phyloP scores from a whole-genome alignment of 1,140 invertebrate genomes.

The Adelges cooleyi region DNA sequence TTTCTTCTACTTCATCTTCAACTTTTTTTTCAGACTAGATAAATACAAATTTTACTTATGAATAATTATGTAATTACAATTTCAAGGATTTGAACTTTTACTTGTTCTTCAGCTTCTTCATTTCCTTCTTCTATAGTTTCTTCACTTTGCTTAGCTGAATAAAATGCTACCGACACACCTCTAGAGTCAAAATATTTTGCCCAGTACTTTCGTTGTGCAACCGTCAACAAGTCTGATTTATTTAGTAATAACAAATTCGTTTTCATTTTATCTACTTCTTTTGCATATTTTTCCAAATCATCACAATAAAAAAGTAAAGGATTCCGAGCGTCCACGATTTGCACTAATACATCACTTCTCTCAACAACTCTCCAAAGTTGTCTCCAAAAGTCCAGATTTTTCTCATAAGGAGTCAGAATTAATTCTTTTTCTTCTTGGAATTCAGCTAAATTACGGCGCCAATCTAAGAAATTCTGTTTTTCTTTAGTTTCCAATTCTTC shows the following conservation, averaged over 20 bases:
- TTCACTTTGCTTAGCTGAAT: slow-evolving; percentile 57
- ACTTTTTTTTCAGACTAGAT: slow-evolving; percentile 29
- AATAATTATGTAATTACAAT: background rate
- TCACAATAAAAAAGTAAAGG: slow-evolving; percentile 85
- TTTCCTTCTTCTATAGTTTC: slow-evolving; percentile 39
- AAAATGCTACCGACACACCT: slow-evolving; percentile 64
- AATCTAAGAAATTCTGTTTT: slow-evolving; percentile 70
- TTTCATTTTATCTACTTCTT: slow-evolving; percentile 67
- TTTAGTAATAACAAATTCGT: slow-evolving; percentile 81
- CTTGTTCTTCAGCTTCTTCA: slow-evolving; percentile 35
- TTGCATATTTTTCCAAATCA: slow-evolving; percentile 89
- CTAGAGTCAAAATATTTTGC: slow-evolving; percentile 68
- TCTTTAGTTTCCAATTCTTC: slow-evolving; percentile 69
- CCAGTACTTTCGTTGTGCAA: slow-evolving; percentile 72
- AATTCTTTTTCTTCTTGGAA: slow-evolving; percentile 72
- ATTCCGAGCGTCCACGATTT: slow-evolving; percentile 95
- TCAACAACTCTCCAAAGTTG: slow-evolving; percentile 98
- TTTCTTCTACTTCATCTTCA: slow-evolving; percentile 36
- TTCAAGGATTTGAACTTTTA: background rate
- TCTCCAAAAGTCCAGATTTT: slow-evolving; percentile 96
- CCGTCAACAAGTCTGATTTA: slow-evolving; percentile 89
- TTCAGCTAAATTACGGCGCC: slow-evolving; percentile 66
- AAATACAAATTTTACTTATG: background rate
- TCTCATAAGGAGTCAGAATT: slow-evolving; percentile 90
- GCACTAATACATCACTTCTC: slow-evolving; percentile 83